Conservation (phyloP, 2,888 invertebrate genomes). For the Brachypterus glaber region DNA sequence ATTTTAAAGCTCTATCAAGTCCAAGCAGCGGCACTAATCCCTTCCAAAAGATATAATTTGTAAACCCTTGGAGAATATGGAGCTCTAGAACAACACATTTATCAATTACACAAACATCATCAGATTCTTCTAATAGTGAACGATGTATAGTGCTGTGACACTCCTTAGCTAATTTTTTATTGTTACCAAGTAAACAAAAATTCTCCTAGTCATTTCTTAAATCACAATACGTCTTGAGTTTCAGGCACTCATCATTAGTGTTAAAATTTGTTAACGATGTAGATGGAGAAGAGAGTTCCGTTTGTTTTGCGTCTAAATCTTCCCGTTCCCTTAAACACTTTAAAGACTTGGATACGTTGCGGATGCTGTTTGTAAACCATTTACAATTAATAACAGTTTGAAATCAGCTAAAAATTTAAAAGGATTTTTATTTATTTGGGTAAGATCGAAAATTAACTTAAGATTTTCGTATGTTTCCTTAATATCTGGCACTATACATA, state of each 20-base stretch:
- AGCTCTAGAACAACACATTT: not conserved
- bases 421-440: constrained; percentile 2
- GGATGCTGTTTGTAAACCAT: not conserved
- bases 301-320: too few relatives aligned
- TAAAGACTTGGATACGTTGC: not conserved
- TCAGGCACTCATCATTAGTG: not conserved
- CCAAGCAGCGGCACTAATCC: not conserved
- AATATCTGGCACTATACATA: not conserved
- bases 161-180: not conserved
- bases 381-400: not conserved
- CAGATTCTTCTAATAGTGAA: not conserved
- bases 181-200: too few relatives aligned
- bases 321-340: not conserved
- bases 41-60: not conserved
- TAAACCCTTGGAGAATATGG: not conserved
- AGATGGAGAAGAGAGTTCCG: too few relatives aligned
- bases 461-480: constrained; percentile 3
- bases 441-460: constrained; percentile 1
- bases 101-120: not conserved
- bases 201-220: too few relatives aligned
- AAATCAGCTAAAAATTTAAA: constrained; percentile 4
- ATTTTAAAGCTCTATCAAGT: not conserved
- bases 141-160: not conserved
- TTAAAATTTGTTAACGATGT: too few relatives aligned
- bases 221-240: not conserved